These are phyloP conservation scores for Campylomormyrus tamandua DNA, from an alignment of 2,113 vertebrate species.

Conservation along the genomic window DNA sequence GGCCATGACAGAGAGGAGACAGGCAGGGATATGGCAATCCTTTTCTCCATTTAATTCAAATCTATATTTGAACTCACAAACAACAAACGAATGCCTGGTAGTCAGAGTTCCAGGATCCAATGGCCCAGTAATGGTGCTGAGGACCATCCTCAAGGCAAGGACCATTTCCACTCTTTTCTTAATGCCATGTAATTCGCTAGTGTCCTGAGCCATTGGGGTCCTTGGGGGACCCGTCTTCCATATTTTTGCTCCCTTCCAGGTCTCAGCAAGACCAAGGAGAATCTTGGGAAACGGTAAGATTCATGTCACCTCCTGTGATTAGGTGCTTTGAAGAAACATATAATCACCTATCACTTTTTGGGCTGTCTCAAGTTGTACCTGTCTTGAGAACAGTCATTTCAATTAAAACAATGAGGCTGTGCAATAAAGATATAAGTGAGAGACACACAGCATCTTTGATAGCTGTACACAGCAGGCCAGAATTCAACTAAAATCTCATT, in stretches of 20 bases:
- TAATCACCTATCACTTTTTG: not conserved
- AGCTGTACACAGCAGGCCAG: not conserved
- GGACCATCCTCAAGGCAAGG: not conserved
- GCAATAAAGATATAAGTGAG: not conserved
- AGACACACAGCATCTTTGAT: not conserved
- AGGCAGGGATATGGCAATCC: not conserved
- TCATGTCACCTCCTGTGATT: not conserved
- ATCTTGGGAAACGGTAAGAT: not conserved
- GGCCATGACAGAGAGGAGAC: not conserved
- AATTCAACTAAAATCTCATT: not conserved
- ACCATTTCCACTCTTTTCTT: not conserved
- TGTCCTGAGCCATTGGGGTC: not conserved
- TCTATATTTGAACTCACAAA: not conserved
- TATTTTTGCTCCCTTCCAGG: not conserved
- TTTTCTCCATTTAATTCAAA: not conserved
- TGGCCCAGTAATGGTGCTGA: not conserved
- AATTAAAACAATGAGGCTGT: not conserved
- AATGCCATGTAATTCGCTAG: not conserved
- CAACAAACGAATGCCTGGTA: not conserved
- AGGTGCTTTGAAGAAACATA: not conserved
- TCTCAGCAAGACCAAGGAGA: not conserved
- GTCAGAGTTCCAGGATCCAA: not conserved
- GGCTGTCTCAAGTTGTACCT: not conserved
- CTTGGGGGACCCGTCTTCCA: not conserved
- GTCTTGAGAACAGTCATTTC: not conserved